Base-by-base conservation (phyloP, 2,113 vertebrate genomes). In the Beaufortia kweichowensis region DNA sequence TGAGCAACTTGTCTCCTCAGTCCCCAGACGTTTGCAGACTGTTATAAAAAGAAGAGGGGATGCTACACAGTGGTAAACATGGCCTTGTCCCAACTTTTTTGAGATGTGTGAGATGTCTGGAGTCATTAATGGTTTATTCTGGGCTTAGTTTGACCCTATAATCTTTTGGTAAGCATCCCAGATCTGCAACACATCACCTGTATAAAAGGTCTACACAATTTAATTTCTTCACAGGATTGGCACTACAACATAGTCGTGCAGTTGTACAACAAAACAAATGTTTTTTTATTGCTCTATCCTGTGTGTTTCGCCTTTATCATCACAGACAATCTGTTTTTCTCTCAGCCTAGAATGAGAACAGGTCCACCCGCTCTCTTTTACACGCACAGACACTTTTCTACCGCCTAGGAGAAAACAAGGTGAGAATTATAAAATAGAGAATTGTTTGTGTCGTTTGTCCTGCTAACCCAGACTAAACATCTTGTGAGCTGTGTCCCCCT, bases 381-480 rank as follows among this genome's bases (percentile, higher is more conserved):
- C 26, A 75, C 57, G 68, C 33, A 75, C 50, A 71, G n/a, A 76
- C 31, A 70, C 46, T 62, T 35, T 63, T 39, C 48, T 28, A 60
- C 12, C 56, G 59, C 60, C 62, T 11, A 28, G 23, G 43, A 70
- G 63, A 63, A 59, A 35, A 76, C n/a, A 77, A 57, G 21, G 74
- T 66, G 41, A 43, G 75, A 57, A 53, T 70, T 50, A 57, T 59
- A 46, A 46, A 63, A 68, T 26, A 43, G 39, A 21, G n/a, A 55
- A 35, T 62, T 62, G 24, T 57, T 4, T 48, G n/a, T 71, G 79
- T 59, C 60, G 29, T 59, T 73, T 73, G 60, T 43, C 8, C 61
- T 64, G 60, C n/a, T 67, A 29, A 29, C 61, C 41, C 39, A 68
- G 70, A 43, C 63, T 33, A 77, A 81, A 62, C 26, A 78, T 74